Evolutionary conservation across 2,797 vertebrate genomes (phyloP).

Genomic region (Hoplostethus mediterraneus): DNA sequence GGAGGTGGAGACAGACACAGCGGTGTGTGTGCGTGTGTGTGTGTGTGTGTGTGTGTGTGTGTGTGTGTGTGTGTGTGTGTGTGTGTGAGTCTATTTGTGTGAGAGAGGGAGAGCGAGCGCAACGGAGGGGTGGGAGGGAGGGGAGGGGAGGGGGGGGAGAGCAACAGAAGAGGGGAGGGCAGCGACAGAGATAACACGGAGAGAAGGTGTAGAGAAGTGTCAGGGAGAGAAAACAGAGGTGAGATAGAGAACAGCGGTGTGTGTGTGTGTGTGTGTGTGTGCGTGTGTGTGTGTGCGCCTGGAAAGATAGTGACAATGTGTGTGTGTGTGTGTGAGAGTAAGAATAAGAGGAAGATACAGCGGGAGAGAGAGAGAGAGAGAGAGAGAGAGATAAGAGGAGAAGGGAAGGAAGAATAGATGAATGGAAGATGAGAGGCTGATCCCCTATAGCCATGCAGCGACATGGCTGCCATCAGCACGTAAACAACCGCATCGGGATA

Average conservation of each 20-base stretch:
- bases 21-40: conserved; percentile 15
- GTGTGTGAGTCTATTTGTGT: too few species aligned
- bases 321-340: conserved; percentile 30
- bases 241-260: conserved; percentile 48
- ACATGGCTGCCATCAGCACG: conserved; percentile 49
- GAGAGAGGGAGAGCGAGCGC: too few species aligned
- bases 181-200: conserved; percentile 62
- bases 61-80: background rate
- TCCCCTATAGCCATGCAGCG: conserved; percentile 45
- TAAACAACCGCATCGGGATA: conserved; percentile 47
- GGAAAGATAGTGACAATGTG: conserved; percentile 26
- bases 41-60: conserved; percentile 6
- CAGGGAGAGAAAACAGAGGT: conserved; percentile 70
- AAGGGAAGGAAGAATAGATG: conserved; percentile 57
- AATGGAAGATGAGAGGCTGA: conserved; percentile 64
- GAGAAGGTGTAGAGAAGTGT: conserved; percentile 70
- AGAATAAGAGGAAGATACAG: conserved; percentile 39
- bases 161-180: conserved; percentile 59
- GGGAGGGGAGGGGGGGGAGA: conserved; percentile 3
- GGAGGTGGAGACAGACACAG: conserved; percentile 46
- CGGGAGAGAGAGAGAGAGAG: conserved; percentile 20
- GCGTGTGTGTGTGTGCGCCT: conserved; percentile 6
- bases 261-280: conserved; percentile 28
- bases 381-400: conserved; percentile 48
- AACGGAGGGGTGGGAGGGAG: too few species aligned